Evolutionary conservation across 2,888 invertebrate genomes (phyloP), one percentile per base, ranked within the genome.

Genomic region (Nymphalis urticae): DNA sequence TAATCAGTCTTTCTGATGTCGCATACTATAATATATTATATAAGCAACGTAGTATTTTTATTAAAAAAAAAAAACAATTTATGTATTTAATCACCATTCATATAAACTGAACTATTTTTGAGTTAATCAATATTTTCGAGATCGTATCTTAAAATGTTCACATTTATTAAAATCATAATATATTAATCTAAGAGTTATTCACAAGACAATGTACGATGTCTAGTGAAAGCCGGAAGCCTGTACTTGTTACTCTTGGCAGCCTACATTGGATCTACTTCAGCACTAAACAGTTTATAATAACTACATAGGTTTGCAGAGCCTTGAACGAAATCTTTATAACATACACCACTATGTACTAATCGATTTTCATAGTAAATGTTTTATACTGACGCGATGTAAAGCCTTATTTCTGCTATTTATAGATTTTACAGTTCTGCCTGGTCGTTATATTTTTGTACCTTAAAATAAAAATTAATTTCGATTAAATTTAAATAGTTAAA

Each of bases 161-260:
- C 17, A 56, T 42, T 9, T 32, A 36, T 58, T 58, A 13, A 58
- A 58, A 58, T 58, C 58, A 58, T 58, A 48, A 27, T 61, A 66
- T 66, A 27, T 66, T 24, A 53, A 54, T n/a, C 54, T 19, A n/a
- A 58, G 2, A 58, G 42, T 58, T 58, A 42, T 42, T 42, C 19
- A 42, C 42, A 42, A 65, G 47, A 58, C 50, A 61, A 61, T 54
- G 47, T 62, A 24, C n/a, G 51, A 48, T 51, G 65, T 65, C 66
- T 5, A 65, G 62, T 62, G 58, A 65, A 69, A 65, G 65, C 64
- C 62, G 69, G 69, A 69, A 69, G 69, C 51, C 27, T 16, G 48
- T 65, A 42, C 50, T 65, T 62, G 65, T 62, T 53, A 50, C 62
- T 69, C 47, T 65, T 66, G 66, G 48, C 65, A 62, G 66, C 62